Conservation (phyloP, 1,140 invertebrate species). For the Hylaeus volcanicus region DNA sequence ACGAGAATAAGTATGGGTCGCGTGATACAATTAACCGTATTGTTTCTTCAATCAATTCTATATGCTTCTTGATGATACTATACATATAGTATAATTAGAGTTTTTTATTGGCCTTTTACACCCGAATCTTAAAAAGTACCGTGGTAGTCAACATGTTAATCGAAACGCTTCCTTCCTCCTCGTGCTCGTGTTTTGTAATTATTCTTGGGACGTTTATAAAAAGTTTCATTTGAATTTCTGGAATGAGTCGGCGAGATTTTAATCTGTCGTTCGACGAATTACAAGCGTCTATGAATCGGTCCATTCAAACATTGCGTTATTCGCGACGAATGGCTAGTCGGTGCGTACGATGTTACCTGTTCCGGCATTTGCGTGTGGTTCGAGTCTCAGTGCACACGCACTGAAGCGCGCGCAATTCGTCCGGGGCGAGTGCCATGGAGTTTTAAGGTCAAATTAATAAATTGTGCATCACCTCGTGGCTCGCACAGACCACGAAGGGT, state of each 20-base stretch:
- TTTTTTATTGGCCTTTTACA: no score
- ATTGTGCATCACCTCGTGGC: slow-evolving; percentile 45
- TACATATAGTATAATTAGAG: no score
- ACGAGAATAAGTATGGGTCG: no score
- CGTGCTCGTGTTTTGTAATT: no score
- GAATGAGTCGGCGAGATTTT: neutral
- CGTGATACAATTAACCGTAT: no score
- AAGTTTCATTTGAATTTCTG: neutral
- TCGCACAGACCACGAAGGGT: slow-evolving; percentile 40
- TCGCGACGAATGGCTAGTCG: slow-evolving; percentile 14
- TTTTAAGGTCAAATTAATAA: slow-evolving; percentile 73
- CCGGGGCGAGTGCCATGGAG: slow-evolving; percentile 50
- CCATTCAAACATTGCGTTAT: neutral
- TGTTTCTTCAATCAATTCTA: no score
- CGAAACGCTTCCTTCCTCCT: no score
- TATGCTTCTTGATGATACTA: no score
- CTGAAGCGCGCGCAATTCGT: slow-evolving; percentile 1
- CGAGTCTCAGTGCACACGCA: slow-evolving; percentile 1
- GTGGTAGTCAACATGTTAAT: no score
- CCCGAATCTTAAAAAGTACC: no score
- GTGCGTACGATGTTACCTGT: slow-evolving; percentile 27
- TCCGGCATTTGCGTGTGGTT: neutral
- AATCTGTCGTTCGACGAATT: neutral
- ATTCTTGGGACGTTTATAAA: neutral
- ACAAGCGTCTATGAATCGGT: neutral